These are phyloP conservation scores for Argentina silus DNA, from an alignment of 2,797 vertebrate genomes.

Conservation along the genomic window DNA sequence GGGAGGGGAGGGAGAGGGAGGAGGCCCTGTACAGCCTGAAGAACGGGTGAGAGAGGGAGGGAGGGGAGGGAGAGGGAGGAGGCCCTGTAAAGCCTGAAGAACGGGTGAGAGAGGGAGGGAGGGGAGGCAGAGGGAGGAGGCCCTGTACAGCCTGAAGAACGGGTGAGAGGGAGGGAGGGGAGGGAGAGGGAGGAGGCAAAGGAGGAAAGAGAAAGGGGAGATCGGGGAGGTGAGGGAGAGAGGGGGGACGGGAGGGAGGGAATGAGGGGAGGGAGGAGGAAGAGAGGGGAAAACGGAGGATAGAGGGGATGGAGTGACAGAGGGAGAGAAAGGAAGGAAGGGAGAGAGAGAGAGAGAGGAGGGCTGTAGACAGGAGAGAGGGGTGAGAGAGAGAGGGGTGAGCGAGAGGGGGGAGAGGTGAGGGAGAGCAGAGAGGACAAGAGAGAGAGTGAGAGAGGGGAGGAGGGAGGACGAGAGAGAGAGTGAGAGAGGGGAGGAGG, in stretches of 20 bases:
- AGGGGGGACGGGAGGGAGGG: no score
- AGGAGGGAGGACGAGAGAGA: neutral
- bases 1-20: no score
- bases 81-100: neutral
- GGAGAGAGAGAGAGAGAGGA: constrained; percentile 42
- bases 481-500: neutral
- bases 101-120: constrained; percentile 26
- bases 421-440: constrained; percentile 9
- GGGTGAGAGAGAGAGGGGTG: constrained; percentile 53
- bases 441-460: constrained; percentile 40
- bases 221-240: neutral
- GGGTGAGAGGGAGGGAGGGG: neutral
- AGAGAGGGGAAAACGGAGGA: constrained; percentile 58
- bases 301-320: constrained; percentile 26
- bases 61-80: neutral
- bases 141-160: no score
- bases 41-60: neutral
- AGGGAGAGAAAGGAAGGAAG: neutral
- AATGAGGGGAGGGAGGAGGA: constrained; percentile 10
- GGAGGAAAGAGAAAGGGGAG: neutral
- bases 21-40: no score
- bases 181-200: neutral
- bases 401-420: constrained; percentile 44
- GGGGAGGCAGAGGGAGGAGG: neutral
- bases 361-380: neutral